phyloP scores from a whole-genome alignment of 2,888 invertebrate genomes.

The Eubasilissa splendida region DNA sequence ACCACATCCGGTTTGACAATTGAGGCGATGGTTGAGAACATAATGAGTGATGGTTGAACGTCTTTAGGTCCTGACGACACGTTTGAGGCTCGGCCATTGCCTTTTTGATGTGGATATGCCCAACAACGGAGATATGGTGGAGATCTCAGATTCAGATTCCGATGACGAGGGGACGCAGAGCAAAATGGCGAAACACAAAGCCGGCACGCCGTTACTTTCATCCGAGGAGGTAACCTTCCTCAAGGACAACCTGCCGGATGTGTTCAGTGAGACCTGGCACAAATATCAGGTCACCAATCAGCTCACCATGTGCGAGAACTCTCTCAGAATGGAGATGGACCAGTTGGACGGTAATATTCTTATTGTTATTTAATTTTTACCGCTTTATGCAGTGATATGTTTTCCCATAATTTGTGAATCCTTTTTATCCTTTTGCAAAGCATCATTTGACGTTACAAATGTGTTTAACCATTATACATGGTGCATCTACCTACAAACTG shows the following conservation, averaged over 20 bases:
- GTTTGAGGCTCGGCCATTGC: constrained; percentile 11
- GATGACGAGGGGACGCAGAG: constrained; percentile 60
- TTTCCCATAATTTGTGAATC: too few relatives aligned
- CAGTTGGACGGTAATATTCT: constrained; percentile 14
- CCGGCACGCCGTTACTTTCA: constrained; percentile 4
- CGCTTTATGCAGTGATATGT: too few relatives aligned
- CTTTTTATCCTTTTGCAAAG: too few relatives aligned
- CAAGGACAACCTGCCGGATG: constrained; percentile 66
- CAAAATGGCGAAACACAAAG: neutral
- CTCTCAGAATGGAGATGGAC: constrained; percentile 14
- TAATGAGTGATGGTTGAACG: too few relatives aligned
- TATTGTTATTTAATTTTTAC: too few relatives aligned
- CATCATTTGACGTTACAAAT: too few relatives aligned
- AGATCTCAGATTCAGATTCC: constrained; percentile 70
- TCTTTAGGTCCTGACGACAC: constrained; percentile 31
- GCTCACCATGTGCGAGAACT: constrained; percentile 59
- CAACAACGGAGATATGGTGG: constrained; percentile 64
- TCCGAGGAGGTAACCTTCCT: constrained; percentile 61
- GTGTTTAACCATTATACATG: too few relatives aligned
- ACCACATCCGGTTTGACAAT: too few relatives aligned
- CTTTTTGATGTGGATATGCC: constrained; percentile 60
- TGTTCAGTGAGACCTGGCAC: constrained; percentile 66
- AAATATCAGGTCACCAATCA: constrained; percentile 26
- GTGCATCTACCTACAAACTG: too few relatives aligned
- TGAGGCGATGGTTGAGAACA: too few relatives aligned